Conservation (phyloP, 2,797 vertebrate genomes). For the Thunnus albacares region DNA sequence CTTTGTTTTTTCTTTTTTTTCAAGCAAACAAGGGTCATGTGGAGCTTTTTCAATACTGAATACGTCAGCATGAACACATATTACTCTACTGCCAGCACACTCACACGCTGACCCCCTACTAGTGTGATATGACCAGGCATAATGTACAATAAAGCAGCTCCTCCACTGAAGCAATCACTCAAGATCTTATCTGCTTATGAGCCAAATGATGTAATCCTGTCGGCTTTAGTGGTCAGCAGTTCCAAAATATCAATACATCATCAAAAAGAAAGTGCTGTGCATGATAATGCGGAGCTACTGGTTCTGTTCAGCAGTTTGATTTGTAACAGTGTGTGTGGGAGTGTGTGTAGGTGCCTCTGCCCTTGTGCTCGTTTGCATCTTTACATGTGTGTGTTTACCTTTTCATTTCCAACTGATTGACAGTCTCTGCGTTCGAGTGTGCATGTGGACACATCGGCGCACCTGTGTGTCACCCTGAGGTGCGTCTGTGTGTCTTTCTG, state of each 20-base stretch:
- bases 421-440: conserved; percentile 2
- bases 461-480: not conserved
- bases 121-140: not conserved
- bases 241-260: conserved; percentile 29
- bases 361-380: conserved; percentile 23
- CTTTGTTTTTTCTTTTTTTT: not conserved
- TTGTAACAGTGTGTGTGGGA: conserved; percentile 15
- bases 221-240: conserved; percentile 15
- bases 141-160: conserved; percentile 24
- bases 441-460: not conserved
- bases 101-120: not conserved
- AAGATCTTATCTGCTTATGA: conserved; percentile 14
- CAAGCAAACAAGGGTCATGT: not conserved
- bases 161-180: not conserved
- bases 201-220: conserved; percentile 25
- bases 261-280: conserved; percentile 31
- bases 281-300: conserved; percentile 8
- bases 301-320: conserved; percentile 11
- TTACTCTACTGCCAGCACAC: not conserved
- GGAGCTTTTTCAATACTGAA: conserved; percentile 1
- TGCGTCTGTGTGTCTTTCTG: conserved; percentile 17
- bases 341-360: conserved; percentile 33
- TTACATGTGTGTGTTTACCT: conserved; percentile 26
- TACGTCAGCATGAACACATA: not conserved
- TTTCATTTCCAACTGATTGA: conserved; percentile 23